A percentile compares a stretch with the other conserved stretches of the same genome.
These are phyloP conservation scores for Coleophora flavipennella DNA, from an alignment of 2,888 invertebrate genomes.

Conservation along the genomic window DNA sequence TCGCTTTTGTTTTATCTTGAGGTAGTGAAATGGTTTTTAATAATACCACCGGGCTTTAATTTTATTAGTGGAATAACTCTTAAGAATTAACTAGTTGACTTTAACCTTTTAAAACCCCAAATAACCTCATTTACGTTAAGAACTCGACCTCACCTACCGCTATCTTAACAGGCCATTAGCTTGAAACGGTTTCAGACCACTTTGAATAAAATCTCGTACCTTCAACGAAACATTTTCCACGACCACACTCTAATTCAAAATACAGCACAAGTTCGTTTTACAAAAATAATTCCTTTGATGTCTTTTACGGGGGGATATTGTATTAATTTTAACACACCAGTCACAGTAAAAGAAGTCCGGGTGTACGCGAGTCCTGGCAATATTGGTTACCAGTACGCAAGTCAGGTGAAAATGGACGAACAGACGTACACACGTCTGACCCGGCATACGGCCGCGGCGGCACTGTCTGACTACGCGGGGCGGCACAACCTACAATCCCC, in stretches of 20 bases:
- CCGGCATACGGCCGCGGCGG: constrained; percentile 51
- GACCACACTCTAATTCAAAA: constrained; percentile 19
- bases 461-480: constrained; percentile 61
- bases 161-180: constrained; percentile 60
- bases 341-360: constrained; percentile 24
- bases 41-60: no score
- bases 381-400: constrained; percentile 10
- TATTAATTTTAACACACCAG: constrained; percentile 30
- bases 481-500: constrained; percentile 45
- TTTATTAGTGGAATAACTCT: no score
- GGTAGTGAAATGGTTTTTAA: no score
- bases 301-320: no score
- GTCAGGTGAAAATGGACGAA: constrained; percentile 10
- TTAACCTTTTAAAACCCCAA: no score
- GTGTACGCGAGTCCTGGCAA: constrained; percentile 16
- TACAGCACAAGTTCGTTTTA: constrained; percentile 3
- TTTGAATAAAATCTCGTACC: constrained; percentile 37
- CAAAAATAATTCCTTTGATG: constrained; percentile 5
- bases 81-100: no score
- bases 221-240: constrained; percentile 31
- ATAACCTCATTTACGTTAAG: no score
- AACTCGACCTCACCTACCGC: constrained; percentile 37
- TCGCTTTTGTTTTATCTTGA: no score
- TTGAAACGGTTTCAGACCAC: constrained; percentile 40
- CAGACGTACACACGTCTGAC: constrained; percentile 37